Evolutionary conservation across 2,113 vertebrate genomes (phyloP).

Genomic region (Craseonycteris thonglongyai): DNA sequence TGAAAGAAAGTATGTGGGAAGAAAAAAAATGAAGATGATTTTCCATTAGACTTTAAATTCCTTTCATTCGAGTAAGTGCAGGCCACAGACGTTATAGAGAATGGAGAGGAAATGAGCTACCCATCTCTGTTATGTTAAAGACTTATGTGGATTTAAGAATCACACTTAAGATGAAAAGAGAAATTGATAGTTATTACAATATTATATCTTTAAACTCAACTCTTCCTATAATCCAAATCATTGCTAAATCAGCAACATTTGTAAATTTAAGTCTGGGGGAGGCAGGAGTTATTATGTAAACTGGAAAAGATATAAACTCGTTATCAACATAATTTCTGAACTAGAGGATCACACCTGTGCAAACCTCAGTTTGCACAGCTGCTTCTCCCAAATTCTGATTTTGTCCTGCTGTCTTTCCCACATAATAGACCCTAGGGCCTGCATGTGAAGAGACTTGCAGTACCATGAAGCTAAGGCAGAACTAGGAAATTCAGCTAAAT

Average conservation of each 20-base stretch:
- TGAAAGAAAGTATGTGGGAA: not conserved
- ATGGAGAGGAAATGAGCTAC: not conserved
- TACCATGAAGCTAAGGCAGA: not conserved
- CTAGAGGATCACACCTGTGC: not conserved
- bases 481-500: not conserved
- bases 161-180: not conserved
- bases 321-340: not conserved
- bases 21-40: not conserved
- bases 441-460: not conserved
- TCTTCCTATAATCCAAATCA: not conserved
- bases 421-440: not conserved
- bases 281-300: not conserved
- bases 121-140: not conserved
- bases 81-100: not conserved
- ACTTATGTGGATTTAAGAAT: not conserved
- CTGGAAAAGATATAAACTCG: not conserved
- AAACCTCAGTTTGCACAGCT: not conserved
- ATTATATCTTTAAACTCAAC: not conserved
- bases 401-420: not conserved
- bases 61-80: not conserved
- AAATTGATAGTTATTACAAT: not conserved
- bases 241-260: not conserved
- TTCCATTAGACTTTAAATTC: not conserved
- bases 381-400: not conserved
- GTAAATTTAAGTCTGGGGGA: not conserved